Conservation (phyloP, 23 tunicate species). For the Trididemnum nubilum region DNA sequence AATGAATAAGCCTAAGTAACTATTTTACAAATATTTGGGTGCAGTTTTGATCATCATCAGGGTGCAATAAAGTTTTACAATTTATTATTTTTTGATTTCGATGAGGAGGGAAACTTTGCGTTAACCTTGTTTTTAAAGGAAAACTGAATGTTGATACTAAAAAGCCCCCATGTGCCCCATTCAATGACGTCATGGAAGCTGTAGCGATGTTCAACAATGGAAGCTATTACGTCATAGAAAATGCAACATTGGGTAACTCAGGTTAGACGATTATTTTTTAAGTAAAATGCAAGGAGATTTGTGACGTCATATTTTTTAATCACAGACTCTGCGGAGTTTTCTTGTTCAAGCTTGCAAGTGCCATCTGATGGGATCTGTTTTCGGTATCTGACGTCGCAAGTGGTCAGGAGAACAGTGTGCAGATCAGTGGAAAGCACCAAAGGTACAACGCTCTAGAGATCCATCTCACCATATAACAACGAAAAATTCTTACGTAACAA, state of each 20-base stretch:
- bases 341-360: background rate
- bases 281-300: background rate
- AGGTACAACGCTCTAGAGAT: background rate
- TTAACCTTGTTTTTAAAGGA: too few species aligned
- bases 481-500: too few species aligned
- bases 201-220: conserved; percentile 15
- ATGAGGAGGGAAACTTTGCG: too few species aligned
- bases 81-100: too few species aligned
- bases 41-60: too few species aligned
- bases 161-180: conserved; percentile 33
- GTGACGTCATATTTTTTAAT: background rate
- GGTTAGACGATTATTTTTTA: conserved; percentile 14
- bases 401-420: conserved; percentile 10
- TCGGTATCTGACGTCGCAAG: conserved; percentile 36
- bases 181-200: conserved; percentile 17
- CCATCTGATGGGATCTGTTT: conserved; percentile 25
- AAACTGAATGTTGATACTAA: too few species aligned
- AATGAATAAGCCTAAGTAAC: too few species aligned
- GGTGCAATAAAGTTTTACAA: too few species aligned
- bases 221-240: background rate
- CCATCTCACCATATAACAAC: too few species aligned
- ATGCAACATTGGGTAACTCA: background rate
- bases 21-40: too few species aligned
- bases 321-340: conserved; percentile 11
- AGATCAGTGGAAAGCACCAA: background rate